Evolutionary conservation across 2,888 invertebrate species (phyloP), one percentile per base, ranked within the genome.

Genomic region (Clostera curtula): DNA sequence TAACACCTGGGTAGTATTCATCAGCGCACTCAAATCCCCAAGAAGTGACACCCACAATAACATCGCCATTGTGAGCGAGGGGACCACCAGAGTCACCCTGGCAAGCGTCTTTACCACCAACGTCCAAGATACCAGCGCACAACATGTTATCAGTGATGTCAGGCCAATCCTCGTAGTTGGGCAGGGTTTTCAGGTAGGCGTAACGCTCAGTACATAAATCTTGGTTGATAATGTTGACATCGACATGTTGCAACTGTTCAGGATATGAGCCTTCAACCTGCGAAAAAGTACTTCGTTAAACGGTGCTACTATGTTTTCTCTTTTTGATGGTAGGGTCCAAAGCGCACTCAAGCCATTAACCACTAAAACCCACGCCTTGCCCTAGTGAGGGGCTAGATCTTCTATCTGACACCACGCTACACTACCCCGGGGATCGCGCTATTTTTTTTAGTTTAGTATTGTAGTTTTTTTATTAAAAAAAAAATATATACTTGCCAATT

Each of bases 11-110:
- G 45, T 40, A 62, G 23, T 1, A 34, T 10, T 38, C 27, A 24
- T 35, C 36, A 28, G 52, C 65, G 23, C 64, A 64, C 4, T 33
- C 20, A 5, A 5, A 9, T 1, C 65, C 62, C 48, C 51, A 65
- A 1, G 67, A 65, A 59, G 40, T 65, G 12, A 66, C 34, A 12
- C 66, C 67, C 3, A 65, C 53, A 9, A 45, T 12, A 4, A 70
- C 36, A 2, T 63, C 34, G 2, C 35, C 27, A 14, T 52, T 41
- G 40, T 72, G 64, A 26, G 59, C 42, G n/a, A 74, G 49, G 3
- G 74, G 71, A 9, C 73, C 64, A 1, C 73, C 74, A 6, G 66
- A 61, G 38, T 69, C 73, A 2, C 65, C 67, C 16, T 55, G 53
- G 45, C 74, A 75, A 8, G 40, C 45, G 22, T 48, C 47, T 18